A percentile compares a stretch with the other conserved stretches of the same genome.
These are phyloP conservation scores for Drosophila pruinosa DNA, from an alignment of 1,140 invertebrate species.

Conservation along the genomic window DNA sequence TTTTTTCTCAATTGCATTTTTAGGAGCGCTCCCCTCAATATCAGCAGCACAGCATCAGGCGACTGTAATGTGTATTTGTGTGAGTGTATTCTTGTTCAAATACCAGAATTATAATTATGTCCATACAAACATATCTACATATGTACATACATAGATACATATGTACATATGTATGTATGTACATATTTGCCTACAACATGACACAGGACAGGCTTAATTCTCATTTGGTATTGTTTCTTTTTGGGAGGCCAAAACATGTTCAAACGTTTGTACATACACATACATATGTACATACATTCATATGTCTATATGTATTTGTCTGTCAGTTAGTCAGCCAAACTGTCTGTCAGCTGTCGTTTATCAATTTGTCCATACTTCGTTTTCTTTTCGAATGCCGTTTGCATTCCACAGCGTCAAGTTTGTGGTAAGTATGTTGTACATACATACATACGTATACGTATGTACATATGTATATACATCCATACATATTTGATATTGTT, in stretches of 20 bases:
- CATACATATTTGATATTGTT: constrained; percentile 2
- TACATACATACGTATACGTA: too few relatives aligned
- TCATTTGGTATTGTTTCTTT: constrained; percentile 50
- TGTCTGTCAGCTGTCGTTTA: constrained; percentile 6
- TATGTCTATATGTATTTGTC: constrained; percentile 40
- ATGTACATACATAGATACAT: too few relatives aligned
- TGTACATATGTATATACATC: not conserved
- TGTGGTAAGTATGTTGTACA: constrained; percentile 7
- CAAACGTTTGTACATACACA: too few relatives aligned
- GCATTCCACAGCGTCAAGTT: constrained; percentile 63
- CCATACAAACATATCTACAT: too few relatives aligned
- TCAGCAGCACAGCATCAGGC: constrained; percentile 5
- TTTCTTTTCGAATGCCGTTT: constrained; percentile 70
- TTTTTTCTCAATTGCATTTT: constrained; percentile 80
- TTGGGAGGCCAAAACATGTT: too few relatives aligned
- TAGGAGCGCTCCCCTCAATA: constrained; percentile 62
- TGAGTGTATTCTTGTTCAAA: constrained; percentile 44
- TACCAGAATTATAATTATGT: constrained; percentile 57
- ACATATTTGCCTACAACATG: constrained; percentile 32
- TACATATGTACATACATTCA: too few relatives aligned
- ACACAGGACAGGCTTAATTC: constrained; percentile 51
- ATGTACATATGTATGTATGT: constrained; percentile 53
- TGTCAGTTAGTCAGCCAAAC: constrained; percentile 13
- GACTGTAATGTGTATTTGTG: constrained; percentile 1
- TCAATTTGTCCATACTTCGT: constrained; percentile 50